phyloP scores from a whole-genome alignment of 2,888 invertebrate genomes.

The Cantharis rustica region DNA sequence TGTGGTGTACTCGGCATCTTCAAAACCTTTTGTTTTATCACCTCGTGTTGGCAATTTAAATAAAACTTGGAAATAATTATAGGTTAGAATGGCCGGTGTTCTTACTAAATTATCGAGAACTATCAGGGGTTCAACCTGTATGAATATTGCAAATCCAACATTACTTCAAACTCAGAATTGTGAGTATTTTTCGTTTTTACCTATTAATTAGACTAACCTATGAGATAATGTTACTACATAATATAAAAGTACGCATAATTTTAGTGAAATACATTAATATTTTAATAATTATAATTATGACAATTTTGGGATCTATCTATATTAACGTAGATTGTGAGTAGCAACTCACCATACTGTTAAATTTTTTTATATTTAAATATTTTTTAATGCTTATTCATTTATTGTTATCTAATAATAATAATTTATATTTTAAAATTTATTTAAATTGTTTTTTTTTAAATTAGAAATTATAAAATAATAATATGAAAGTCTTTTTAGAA shows the following conservation, averaged over 20 bases:
- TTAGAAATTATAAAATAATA: neutral
- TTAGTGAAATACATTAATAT: neutral
- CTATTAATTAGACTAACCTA: no score
- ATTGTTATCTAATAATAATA: neutral
- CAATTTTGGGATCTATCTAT: no score
- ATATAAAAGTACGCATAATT: neutral
- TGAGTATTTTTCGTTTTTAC: conserved; percentile 39
- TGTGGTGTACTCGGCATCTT: neutral
- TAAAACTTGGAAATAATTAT: conserved; percentile 6
- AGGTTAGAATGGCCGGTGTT: conserved; percentile 54
- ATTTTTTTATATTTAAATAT: neutral
- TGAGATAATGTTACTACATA: no score
- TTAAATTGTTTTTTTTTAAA: neutral
- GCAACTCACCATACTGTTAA: neutral
- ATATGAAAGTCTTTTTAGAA: neutral
- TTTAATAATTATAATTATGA: no score
- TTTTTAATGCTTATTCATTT: neutral
- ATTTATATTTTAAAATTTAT: neutral
- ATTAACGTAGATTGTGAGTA: no score
- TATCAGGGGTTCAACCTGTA: conserved; percentile 43
- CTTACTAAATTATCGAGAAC: conserved; percentile 52
- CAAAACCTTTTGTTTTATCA: neutral
- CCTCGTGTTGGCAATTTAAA: conserved; percentile 7
- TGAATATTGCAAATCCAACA: conserved; percentile 32
- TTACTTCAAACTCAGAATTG: conserved; percentile 43